These are phyloP conservation scores for Cylloceria caligata DNA, from an alignment of 2,888 invertebrate genomes.

Conservation along the genomic window DNA sequence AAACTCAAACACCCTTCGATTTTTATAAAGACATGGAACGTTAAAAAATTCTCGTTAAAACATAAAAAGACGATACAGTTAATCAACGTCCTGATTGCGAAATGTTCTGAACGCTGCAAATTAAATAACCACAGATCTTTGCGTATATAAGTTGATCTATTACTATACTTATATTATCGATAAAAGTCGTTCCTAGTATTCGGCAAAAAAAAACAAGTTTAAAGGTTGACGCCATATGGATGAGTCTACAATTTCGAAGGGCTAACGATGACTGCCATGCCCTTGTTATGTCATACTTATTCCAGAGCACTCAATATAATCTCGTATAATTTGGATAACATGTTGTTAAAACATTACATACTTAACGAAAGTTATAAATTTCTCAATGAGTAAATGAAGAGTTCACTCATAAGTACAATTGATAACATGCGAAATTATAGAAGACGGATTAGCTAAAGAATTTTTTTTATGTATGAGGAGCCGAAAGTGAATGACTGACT, in stretches of 20 bases:
- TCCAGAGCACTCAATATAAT: neutral
- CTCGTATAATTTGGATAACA: neutral
- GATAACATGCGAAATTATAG: neutral
- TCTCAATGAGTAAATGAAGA: neutral
- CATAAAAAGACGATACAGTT: no score
- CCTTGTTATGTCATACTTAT: neutral
- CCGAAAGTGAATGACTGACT: neutral
- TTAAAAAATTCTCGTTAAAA: no score
- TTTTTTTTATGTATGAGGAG: conserved; percentile 5
- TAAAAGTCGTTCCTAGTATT: neutral
- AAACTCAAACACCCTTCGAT: no score
- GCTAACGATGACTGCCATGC: no score
- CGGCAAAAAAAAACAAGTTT: neutral
- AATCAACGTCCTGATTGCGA: no score
- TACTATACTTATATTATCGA: no score
- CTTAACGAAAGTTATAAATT: neutral
- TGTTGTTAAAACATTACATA: neutral
- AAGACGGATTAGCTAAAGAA: conserved; percentile 14
- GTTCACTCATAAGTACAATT: neutral
- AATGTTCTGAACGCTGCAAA: no score
- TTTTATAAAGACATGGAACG: no score
- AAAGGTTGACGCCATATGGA: no score
- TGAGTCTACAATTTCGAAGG: no score
- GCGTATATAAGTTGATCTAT: no score
- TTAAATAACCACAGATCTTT: no score